phyloP scores from a whole-genome alignment of 2,797 vertebrate genomes.

The Hafferia zeledoni region DNA sequence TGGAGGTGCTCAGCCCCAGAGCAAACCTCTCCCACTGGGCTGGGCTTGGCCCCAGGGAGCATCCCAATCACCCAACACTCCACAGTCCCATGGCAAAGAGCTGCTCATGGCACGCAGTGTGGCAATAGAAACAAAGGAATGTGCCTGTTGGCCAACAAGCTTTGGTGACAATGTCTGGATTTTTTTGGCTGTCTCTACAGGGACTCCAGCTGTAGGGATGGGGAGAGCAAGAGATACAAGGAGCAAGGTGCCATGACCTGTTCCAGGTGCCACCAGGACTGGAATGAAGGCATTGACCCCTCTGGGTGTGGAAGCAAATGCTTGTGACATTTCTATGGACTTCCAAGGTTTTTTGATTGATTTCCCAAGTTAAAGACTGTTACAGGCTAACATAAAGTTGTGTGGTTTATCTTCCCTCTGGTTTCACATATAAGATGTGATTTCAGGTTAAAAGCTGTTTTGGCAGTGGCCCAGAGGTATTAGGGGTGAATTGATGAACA shows the following conservation, averaged over 20 bases:
- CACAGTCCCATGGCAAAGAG: accelerated
- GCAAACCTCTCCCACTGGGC: background rate
- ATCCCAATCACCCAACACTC: background rate
- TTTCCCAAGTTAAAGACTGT: background rate
- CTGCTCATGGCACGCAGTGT: background rate
- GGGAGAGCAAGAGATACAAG: background rate
- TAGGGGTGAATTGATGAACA: background rate
- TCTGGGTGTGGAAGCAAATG: background rate
- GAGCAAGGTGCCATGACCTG: background rate
- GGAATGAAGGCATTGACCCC: background rate
- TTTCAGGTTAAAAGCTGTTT: conserved; percentile 6
- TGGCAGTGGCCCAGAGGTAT: background rate
- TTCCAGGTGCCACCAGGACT: background rate
- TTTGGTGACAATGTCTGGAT: background rate
- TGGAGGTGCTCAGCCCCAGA: background rate
- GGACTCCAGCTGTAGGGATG: background rate
- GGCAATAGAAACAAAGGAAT: background rate
- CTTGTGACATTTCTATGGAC: background rate
- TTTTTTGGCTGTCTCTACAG: background rate
- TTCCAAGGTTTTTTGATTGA: background rate
- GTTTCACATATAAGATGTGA: background rate
- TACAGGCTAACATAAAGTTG: background rate
- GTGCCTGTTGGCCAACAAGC: accelerated
- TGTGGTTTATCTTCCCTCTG: background rate
- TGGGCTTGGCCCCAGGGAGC: background rate